Evolutionary conservation across 2,797 vertebrate genomes (phyloP), one percentile per base, ranked within the genome.

Genomic region (Carapus acus): DNA sequence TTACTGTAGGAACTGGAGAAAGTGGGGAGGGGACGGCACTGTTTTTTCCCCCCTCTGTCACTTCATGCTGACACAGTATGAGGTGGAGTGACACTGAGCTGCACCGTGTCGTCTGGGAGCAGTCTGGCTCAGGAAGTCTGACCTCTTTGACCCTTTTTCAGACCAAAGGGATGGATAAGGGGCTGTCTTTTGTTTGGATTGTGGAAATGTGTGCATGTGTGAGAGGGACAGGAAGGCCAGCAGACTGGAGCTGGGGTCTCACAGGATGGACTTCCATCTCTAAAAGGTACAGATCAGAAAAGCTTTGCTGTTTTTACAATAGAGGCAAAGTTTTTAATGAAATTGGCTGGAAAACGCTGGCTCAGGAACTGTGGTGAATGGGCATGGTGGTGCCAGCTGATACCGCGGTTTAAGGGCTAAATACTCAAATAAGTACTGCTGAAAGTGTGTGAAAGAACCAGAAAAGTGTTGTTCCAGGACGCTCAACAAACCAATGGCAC

Each of bases 21-120:
- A 47, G 67, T 43, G 8, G 13, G 41, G 37, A 53, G 22, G 22
- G 22, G 61, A 33, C 31, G 3, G 34, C 13, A 15, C 13, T 71
- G 73, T 63, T 69, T 76, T 77, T 33, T 75, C 69, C 65, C n/a
- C n/a, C n/a, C 76, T 69, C 77, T 82, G 78, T 84, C 81, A 83
- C 77, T 80, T 85, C 82, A 85, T 51, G 71, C 75, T 84, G 82
- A 83, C 82, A 84, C 79, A 73, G 77, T 82, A 62, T 76, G 70
- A 81, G 80, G 74, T 36, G 61, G 77, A 83, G 76, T 83, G 85
- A 86, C 85, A 80, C 79, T 78, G 78, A 83, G 80, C 83, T 71
- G 66, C 58, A 57, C 74, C 67, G 34, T 43, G 49, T 60, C 74
- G 76, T 83, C 82, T 73, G 73, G 78, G 74, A 79, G 68, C 59